These are phyloP conservation scores for Limnephilus marmoratus DNA, from an alignment of 2,888 invertebrate genomes.

Conservation along the genomic window DNA sequence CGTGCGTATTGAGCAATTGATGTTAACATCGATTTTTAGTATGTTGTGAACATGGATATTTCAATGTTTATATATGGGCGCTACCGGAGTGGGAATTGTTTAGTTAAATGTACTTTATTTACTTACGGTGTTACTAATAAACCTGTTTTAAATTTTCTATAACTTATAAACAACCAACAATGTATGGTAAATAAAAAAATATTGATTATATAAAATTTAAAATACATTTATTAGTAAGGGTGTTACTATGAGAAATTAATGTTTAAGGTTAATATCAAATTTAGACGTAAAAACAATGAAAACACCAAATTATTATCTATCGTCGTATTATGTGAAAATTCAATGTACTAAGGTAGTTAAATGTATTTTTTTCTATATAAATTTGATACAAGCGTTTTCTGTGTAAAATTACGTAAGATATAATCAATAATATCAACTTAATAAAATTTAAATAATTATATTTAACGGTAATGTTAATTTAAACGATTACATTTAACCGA, in stretches of 20 bases:
- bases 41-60: background rate
- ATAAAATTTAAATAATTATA: background rate
- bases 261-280: conserved; percentile 19
- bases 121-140: background rate
- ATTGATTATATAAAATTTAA: too few species aligned
- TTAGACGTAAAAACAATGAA: conserved; percentile 30
- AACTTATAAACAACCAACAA: too few species aligned
- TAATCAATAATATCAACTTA: background rate
- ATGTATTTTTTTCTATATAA: conserved; percentile 54
- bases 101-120: background rate
- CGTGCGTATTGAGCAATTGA: too few species aligned
- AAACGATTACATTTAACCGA: background rate
- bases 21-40: too few species aligned
- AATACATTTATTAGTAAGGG: too few species aligned
- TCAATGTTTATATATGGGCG: background rate
- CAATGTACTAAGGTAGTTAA: conserved; percentile 28
- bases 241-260: background rate
- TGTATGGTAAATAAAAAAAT: too few species aligned
- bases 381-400: conserved; percentile 49
- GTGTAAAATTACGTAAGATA: background rate
- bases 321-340: conserved; percentile 2
- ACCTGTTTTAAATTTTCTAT: too few species aligned
- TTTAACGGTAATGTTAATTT: background rate
- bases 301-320: conserved; percentile 39
- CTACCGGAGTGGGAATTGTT: background rate